Evolutionary conservation across 1,140 invertebrate species (phyloP).

Genomic region (Saccostrea cuccullata): DNA sequence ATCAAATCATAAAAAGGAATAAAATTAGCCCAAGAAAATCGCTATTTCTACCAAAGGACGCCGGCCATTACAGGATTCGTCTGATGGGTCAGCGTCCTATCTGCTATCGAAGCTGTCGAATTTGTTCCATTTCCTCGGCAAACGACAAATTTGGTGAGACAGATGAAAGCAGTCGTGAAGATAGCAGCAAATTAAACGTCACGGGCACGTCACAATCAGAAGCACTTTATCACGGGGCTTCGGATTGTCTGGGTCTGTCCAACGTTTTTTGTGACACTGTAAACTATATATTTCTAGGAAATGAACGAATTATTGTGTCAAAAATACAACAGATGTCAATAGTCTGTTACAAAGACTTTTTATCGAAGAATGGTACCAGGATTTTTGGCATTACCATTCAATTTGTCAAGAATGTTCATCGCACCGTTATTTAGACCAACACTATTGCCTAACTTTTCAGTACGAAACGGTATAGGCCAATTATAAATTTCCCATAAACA

Average conservation of each 20-base stretch:
- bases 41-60: background rate
- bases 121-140: slow-evolving; percentile 21
- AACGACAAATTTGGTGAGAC: slow-evolving; percentile 33
- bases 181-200: slow-evolving; percentile 36
- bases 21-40: slow-evolving; percentile 4
- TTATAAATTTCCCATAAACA: no score
- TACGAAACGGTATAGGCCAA: no score
- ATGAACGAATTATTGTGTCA: background rate
- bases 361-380: no score
- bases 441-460: no score
- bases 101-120: slow-evolving; percentile 9
- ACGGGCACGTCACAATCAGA: slow-evolving; percentile 14
- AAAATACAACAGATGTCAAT: slow-evolving; percentile 34
- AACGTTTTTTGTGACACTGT: slow-evolving; percentile 18
- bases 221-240: background rate
- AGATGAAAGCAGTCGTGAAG: slow-evolving; percentile 32
- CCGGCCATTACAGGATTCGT: slow-evolving; percentile 14
- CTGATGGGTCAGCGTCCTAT: slow-evolving; percentile 11
- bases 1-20: slow-evolving; percentile 12
- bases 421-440: no score
- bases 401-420: no score
- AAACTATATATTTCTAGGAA: background rate
- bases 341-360: background rate
- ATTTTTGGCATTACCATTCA: no score
- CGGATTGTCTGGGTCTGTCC: slow-evolving; percentile 6